Evolutionary conservation across 2,888 invertebrate species (phyloP).

Genomic region (Hipparchia sbordonii): DNA sequence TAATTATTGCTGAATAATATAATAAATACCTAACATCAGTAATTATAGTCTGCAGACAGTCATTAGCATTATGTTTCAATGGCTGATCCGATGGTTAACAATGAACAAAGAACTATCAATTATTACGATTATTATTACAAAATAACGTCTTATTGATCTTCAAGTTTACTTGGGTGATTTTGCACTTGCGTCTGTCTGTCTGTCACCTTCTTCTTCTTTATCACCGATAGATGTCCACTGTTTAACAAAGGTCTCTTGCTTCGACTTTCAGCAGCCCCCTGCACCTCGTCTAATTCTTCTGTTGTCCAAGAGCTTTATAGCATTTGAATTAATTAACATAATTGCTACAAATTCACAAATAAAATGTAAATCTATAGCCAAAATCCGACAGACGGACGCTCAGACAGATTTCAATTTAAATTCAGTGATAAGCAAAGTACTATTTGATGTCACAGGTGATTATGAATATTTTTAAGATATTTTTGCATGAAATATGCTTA

Average conservation of each 20-base stretch:
- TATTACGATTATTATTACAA: neutral
- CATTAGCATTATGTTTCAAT: conserved; percentile 22
- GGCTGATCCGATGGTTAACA: conserved; percentile 29
- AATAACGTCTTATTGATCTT: conserved; percentile 7
- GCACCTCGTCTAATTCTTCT: too few species aligned
- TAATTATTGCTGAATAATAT: conserved; percentile 6
- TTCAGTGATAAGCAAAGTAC: neutral
- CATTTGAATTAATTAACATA: too few species aligned
- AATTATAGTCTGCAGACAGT: conserved; percentile 13
- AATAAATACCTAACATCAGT: conserved; percentile 9
- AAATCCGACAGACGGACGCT: too few species aligned
- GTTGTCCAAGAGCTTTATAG: too few species aligned
- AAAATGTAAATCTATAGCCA: too few species aligned
- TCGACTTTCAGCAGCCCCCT: too few species aligned
- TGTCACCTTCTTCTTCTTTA: too few species aligned
- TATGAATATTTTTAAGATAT: neutral
- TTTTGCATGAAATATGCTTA: neutral
- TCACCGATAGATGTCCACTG: too few species aligned
- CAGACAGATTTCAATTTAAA: neutral
- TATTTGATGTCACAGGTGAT: neutral
- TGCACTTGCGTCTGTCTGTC: too few species aligned
- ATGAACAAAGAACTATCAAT: conserved; percentile 19
- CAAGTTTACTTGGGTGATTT: too few species aligned
- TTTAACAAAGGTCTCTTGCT: too few species aligned
- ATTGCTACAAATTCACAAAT: too few species aligned